Base-by-base conservation (phyloP, 2,888 invertebrate species). In the Achlya flavicornis region DNA sequence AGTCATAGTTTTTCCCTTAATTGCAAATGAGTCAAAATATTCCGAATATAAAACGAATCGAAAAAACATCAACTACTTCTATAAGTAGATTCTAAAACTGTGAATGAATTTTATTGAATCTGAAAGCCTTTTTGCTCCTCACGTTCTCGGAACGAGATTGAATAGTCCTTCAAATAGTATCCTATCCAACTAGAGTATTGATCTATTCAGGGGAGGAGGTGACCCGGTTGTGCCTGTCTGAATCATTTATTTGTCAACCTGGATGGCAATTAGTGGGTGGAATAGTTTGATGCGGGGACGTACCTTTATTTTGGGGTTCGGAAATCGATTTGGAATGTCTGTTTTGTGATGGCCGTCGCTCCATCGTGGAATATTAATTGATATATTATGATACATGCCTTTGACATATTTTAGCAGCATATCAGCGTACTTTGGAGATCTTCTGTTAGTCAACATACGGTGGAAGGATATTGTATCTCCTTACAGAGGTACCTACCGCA, bases 221-320 rank as follows among this genome's bases (percentile, higher is more conserved):
- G 26, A 60, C 60, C 60, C 14, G 14, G 41, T 19, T 60, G 8
- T 10, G n/a, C 33, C 59, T 60, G 11, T 4, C 12, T 60, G 60
- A 60, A 60, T 60, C 11, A 60, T 60, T 41, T 60, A 41, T 41
- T 41, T 6, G 41, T 41, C 19, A 41, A 38, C 1, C 19, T 59
- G 16, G 38, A 1, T 4, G 19, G 58, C 16, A 12, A 41, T 60
- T 60, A 10, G 26, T 43, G 12, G 16, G 14, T 41, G 16, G 41
- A 59, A 58, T 35, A n/a, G 14, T 57, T 57, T 14, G 6, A 11
- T 10, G 2, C 12, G 10, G 0, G 10, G 57, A 19, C 11, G 6
- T 32, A 57, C 11, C 3, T 33, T 33, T 57, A n/a, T n/a, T n/a
- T 57, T n/a, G 35, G 33, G 58, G 14, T 58, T n/a, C 12, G 33